Conservation (phyloP, 2,797 vertebrate species). For the Centropyge bicolor region DNA sequence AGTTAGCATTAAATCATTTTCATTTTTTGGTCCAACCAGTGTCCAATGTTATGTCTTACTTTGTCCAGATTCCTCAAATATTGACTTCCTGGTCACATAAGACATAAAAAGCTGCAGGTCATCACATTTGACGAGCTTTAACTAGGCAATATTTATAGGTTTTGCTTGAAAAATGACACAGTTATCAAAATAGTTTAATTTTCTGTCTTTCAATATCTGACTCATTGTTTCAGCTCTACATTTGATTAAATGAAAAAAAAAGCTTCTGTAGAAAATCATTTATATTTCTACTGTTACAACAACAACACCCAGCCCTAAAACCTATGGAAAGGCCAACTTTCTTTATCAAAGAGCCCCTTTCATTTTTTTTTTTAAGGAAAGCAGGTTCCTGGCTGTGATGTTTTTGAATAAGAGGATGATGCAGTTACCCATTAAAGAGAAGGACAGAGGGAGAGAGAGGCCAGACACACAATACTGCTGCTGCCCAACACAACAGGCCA, state of each 20-base stretch:
- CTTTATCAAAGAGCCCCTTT: conserved; percentile 38
- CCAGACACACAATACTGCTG: conserved; percentile 80
- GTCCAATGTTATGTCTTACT: neutral
- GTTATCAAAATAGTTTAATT: neutral
- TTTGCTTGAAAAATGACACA: conserved; percentile 1
- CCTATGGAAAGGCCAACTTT: conserved; percentile 11
- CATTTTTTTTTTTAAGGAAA: conserved; percentile 17
- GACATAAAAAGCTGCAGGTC: neutral
- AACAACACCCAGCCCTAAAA: conserved; percentile 19
- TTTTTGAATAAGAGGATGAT: conserved; percentile 66
- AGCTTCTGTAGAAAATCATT: neutral
- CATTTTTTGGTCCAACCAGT: neutral
- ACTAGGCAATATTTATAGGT: neutral
- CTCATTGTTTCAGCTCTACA: neutral
- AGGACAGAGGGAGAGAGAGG: conserved; percentile 61
- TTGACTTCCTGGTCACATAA: neutral
- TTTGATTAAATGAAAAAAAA: neutral
- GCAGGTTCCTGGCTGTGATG: conserved; percentile 59
- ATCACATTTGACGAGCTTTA: neutral
- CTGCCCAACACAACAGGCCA: conserved; percentile 81
- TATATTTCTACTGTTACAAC: conserved; percentile 12
- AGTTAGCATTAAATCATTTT: neutral
- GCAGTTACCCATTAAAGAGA: conserved; percentile 63
- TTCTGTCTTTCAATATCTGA: neutral
- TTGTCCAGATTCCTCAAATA: neutral